A percentile compares a stretch with the other conserved stretches of the same genome.
Conservation (phyloP, 2,888 invertebrate genomes). For the Limnephilus rhombicus region DNA sequence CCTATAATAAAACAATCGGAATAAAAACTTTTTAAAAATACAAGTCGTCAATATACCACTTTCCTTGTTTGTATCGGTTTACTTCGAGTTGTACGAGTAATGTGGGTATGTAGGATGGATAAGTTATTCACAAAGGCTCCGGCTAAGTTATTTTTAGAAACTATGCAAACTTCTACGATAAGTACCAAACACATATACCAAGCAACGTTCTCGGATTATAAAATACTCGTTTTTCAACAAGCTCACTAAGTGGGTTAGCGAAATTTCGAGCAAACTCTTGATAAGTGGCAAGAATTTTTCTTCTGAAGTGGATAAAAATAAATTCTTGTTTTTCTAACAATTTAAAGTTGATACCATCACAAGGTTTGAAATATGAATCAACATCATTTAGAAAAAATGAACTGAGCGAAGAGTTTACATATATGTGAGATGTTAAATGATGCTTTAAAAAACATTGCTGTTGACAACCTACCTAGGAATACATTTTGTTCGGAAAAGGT, state of each 20-base stretch:
- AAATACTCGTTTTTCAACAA: constrained; percentile 26
- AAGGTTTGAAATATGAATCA: neutral
- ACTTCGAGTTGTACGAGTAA: neutral
- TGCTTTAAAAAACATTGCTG: neutral
- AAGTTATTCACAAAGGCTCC: neutral
- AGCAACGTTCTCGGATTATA: constrained; percentile 9
- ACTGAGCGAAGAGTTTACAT: neutral
- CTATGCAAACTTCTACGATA: neutral
- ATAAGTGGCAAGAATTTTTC: neutral
- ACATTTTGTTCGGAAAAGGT: too few relatives aligned
- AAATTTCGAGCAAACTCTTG: neutral
- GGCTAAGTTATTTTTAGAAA: neutral
- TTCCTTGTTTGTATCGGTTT: neutral
- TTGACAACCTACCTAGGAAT: too few relatives aligned
- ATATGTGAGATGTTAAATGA: neutral
- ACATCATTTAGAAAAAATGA: neutral
- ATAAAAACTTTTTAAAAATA: too few relatives aligned
- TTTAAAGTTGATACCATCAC: neutral
- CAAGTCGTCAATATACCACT: neutral
- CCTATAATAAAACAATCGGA: too few relatives aligned
- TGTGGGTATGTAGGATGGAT: neutral
- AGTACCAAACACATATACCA: constrained; percentile 12
- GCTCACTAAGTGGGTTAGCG: neutral
- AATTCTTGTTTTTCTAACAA: neutral
- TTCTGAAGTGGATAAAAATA: neutral